Percentiles rank a stretch among this genome's conserved stretches.
phyloP scores from a whole-genome alignment of 1,140 invertebrate genomes.

The Eurosta solidaginis region DNA sequence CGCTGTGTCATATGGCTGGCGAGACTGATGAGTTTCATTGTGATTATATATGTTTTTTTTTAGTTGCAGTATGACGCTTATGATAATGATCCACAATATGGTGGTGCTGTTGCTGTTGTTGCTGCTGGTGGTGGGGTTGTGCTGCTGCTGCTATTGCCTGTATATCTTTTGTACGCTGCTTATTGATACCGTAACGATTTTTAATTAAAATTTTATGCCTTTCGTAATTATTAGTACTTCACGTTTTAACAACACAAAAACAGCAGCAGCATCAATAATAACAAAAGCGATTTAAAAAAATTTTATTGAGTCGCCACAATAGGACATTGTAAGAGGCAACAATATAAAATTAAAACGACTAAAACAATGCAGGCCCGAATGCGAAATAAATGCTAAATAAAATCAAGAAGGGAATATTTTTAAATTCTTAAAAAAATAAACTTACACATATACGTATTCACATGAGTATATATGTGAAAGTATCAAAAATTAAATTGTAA shows the following conservation, averaged over 20 bases:
- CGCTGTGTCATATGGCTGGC: not conserved
- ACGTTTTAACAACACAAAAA: too few relatives aligned
- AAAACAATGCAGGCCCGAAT: too few relatives aligned
- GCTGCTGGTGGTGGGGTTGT: not conserved
- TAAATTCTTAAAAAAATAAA: not conserved
- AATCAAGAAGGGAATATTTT: not conserved
- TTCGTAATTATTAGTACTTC: not conserved
- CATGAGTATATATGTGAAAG: not conserved
- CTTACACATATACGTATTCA: not conserved
- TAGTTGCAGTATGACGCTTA: not conserved
- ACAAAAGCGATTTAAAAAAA: not conserved
- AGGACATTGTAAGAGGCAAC: not conserved
- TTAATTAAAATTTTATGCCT: slow-evolving; percentile 12
- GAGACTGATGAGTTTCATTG: not conserved
- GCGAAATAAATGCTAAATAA: too few relatives aligned
- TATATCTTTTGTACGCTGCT: not conserved
- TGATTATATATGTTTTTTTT: too few relatives aligned
- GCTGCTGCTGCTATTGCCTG: not conserved
- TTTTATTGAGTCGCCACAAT: not conserved
- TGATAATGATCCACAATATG: too few relatives aligned
- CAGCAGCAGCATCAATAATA: not conserved
- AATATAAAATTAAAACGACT: not conserved
- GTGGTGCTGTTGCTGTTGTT: not conserved
- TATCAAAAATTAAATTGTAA: too few relatives aligned
- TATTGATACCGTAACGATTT: not conserved